phyloP scores from a whole-genome alignment of 2,797 vertebrate species.

The Brachyrhaphis roseni region DNA sequence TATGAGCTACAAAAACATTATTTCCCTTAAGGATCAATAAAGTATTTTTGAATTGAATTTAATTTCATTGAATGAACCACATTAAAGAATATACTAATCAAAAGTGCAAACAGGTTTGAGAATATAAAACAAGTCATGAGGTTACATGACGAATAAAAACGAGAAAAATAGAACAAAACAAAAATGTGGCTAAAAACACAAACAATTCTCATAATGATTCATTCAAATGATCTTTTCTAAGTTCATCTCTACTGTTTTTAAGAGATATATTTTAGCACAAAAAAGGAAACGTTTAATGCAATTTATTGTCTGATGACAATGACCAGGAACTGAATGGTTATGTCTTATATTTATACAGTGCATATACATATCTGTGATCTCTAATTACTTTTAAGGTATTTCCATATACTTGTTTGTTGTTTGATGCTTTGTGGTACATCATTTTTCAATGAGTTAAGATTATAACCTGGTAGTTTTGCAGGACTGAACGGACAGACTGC shows the following conservation, averaged over 20 bases:
- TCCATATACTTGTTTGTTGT: background rate
- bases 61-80: background rate
- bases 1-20: background rate
- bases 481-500: background rate
- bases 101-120: background rate
- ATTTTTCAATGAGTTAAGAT: background rate
- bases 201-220: background rate
- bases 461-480: background rate
- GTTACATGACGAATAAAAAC: background rate
- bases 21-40: background rate
- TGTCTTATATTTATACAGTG: background rate
- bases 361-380: background rate
- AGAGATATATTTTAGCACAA: background rate
- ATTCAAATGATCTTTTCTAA: background rate
- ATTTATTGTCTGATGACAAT: background rate
- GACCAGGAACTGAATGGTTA: background rate
- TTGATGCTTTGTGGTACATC: background rate
- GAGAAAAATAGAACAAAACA: background rate
- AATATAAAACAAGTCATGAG: background rate
- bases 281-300: background rate
- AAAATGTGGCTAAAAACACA: background rate
- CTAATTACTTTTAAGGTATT: background rate
- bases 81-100: background rate
- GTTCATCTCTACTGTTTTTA: background rate
- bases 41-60: background rate